Evolutionary conservation across 2,797 vertebrate genomes (phyloP), one percentile per base, ranked within the genome.

Genomic region (Babyrousa celebensis): DNA sequence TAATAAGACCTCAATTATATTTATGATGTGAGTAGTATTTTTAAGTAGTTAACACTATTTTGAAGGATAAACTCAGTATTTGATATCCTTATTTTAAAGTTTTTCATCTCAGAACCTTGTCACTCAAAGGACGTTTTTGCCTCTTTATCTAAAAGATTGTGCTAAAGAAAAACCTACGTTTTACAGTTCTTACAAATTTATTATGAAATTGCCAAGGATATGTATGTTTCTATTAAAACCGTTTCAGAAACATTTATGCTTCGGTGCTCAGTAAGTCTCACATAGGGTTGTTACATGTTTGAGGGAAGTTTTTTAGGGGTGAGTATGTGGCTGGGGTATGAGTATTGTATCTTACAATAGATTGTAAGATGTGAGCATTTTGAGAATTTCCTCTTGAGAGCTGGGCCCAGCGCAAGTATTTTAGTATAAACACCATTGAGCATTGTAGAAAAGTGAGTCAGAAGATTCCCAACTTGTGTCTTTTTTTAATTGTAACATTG

Each of bases 161-260:
- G 40, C 75, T 94, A 40, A 85, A 29, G 23, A 78, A 54, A 75
- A 77, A 85, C 27, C 3, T 70, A 10, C 0, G 0, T 86, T 36
- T 95, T 87, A 21, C 0, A 79, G 70, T 29, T 56, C 8, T 88
- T 88, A 77, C 0, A 43, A n/a, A 62, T 85, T 91, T 85, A 79
- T 58, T 78, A 43, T 54, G 36, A 85, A 93, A 54, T 68, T 88
- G 17, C 29, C 32, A n/a, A 62, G 25, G 11, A 21, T 77, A 78
- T 82, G 10, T 5, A n/a, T 68, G 5, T 92, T 89, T 56, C n/a
- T 82, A 21, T 83, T 78, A 86, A 83, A 70, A 40, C 48, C 20
- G 58, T 54, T 88, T 82, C 48, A 87, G 36, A 75, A 48, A 72
- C n/a, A 63, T 82, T 40, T 95, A 27, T 95, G 72, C 72, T 82